Percentiles rank a stretch among this genome's conserved stretches.
Conservation (phyloP, 2,797 vertebrate species). For the Fistularia tabacaria region DNA sequence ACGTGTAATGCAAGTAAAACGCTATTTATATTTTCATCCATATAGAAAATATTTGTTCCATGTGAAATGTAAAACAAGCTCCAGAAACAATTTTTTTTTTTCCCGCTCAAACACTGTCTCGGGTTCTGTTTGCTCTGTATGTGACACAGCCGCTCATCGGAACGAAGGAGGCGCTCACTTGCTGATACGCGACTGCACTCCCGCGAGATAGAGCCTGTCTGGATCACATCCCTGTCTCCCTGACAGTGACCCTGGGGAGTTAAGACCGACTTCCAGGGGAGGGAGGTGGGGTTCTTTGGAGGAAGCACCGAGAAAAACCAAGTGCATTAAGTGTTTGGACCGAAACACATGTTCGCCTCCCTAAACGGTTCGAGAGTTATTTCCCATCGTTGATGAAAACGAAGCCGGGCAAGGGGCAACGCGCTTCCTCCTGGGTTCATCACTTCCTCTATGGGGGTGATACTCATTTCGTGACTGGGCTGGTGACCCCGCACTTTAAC, state of each 20-base stretch:
- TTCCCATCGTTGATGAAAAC: constrained; percentile 10
- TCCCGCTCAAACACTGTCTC: not conserved
- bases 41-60: no score
- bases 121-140: constrained; percentile 3
- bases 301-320: constrained; percentile 32
- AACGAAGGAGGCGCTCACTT: constrained; percentile 50
- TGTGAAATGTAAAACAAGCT: no score
- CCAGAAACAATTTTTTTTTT: no score
- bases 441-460: constrained; percentile 35
- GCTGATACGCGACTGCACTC: constrained; percentile 53
- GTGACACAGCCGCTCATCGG: constrained; percentile 20
- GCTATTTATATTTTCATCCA: no score
- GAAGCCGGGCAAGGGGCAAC: constrained; percentile 13
- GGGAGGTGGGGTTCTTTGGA: constrained; percentile 40
- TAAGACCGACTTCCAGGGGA: constrained; percentile 27
- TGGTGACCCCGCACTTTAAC: constrained; percentile 22
- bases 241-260: constrained; percentile 49
- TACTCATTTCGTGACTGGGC: constrained; percentile 52
- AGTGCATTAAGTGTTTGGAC: constrained; percentile 31
- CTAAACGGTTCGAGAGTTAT: constrained; percentile 13
- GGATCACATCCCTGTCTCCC: constrained; percentile 44
- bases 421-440: not conserved
- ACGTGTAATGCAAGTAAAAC: no score
- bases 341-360: constrained; percentile 23
- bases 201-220: constrained; percentile 55